Evolutionary conservation across 2,797 vertebrate species (phyloP), one percentile per base, ranked within the genome.

Genomic region (Taenioides sp.): DNA sequence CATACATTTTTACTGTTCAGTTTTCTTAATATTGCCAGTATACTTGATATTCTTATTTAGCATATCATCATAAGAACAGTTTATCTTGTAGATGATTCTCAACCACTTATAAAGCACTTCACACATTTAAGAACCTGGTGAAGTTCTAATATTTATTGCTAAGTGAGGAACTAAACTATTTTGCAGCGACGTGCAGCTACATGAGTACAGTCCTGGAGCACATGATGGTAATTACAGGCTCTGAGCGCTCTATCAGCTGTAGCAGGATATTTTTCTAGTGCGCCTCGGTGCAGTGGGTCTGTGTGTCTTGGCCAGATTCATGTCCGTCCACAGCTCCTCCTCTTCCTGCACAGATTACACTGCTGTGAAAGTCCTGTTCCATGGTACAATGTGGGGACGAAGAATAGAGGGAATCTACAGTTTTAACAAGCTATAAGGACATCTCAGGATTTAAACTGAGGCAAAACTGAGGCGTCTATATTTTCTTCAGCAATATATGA

Each of bases 261-360:
- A 54, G 67, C 58, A 67, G 63, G 18, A 74, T 67, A 75, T 73
- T 73, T 73, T 75, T 60, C 34, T 59, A 75, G 43, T 68, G 54
- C 34, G 55, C 67, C 23, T 67, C n/a, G 59, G 49, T 62, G 63
- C 63, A 57, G 66, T 67, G 79, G 40, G 47, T 77, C 59, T 58
- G 83, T 80, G 73, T 81, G 49, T 80, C 31, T 77, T 86, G 83
- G 78, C 77, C 22, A 72, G 79, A 84, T 79, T 71, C 27, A 49
- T 67, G 78, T 84, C 78, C 75, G 82, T 86, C 74, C 78, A 72
- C 70, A 71, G 62, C 81, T 87, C 82, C 86, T 86, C 80, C 84
- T 80, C 84, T 90, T 91, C 87, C 86, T 82, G 83, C 65, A 72
- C 78, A 82, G 81, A 80, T 85, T 78, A 81, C 76, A 80, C 66